These are phyloP conservation scores for Physeter macrocephalus DNA, from an alignment of 2,113 vertebrate genomes.

Conservation along the genomic window DNA sequence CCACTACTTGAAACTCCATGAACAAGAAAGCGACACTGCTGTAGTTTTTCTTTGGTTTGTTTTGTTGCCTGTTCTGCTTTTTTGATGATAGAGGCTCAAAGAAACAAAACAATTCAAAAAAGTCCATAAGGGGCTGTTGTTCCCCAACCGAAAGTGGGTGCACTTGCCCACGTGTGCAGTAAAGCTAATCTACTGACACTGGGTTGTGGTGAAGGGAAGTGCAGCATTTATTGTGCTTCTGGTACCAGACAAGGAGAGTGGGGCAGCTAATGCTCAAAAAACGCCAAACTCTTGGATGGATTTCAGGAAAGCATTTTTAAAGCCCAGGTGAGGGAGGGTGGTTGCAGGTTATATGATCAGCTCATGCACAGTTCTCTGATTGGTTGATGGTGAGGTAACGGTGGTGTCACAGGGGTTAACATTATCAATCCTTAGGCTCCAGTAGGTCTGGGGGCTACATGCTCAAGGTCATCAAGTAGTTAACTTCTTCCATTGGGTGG, in stretches of 20 bases:
- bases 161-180: not conserved
- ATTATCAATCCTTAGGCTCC: not conserved
- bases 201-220: not conserved
- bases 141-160: not conserved
- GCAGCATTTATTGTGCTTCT: not conserved
- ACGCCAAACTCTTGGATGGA: not conserved
- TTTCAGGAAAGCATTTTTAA: not conserved
- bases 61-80: not conserved
- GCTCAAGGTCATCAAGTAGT: not conserved
- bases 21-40: not conserved
- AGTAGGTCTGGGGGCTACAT: not conserved
- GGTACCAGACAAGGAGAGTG: not conserved
- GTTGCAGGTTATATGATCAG: not conserved
- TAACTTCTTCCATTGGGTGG: not conserved
- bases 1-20: not conserved
- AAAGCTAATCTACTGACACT: not conserved
- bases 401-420: not conserved
- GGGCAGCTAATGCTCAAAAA: not conserved
- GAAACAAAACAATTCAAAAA: not conserved
- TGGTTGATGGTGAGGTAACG: not conserved
- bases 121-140: not conserved
- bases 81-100: not conserved
- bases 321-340: not conserved
- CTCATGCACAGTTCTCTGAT: not conserved
- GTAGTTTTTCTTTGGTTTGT: not conserved